Evolutionary conservation across 2,113 vertebrate genomes (phyloP), one percentile per base, ranked within the genome.

Genomic region (Ciconia stormi): DNA sequence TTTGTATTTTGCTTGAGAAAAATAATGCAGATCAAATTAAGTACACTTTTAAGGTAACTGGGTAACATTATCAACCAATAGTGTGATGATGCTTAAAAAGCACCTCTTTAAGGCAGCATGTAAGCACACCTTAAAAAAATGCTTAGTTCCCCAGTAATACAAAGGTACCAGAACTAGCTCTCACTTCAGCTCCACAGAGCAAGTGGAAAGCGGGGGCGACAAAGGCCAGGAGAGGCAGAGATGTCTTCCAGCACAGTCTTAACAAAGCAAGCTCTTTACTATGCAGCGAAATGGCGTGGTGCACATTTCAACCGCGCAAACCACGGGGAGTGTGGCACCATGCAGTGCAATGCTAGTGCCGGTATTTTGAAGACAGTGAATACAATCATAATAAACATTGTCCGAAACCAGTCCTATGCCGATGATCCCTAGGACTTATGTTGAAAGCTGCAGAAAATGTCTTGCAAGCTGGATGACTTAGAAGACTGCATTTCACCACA

Each of bases 241-340:
- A 30, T 7, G 30, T 38, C 46, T 80, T 49, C 20, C 59, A 49
- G 62, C 71, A 50, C 10, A 36, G 49, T 3, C 44, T n/a, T 49
- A 80, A 89, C 67, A 82, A 93, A 85, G 89, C 5, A 55, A 89
- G 72, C 77, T 73, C 63, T 56, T 86, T 23, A 11, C 21, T 22
- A 5, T 11, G 36, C 77, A 40, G 49, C 9, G 76, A 29, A 73
- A 22, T 4, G 15, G n/a, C 7, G 1, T 0, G 26, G 49, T 5
- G 36, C 59, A 21, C 36, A 23, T 42, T 77, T 12, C 56, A 62
- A 10, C 18, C 84, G 25, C 0, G 0, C 59, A 30, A 56, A 66
- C 13, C 49, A 29, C 8, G 0, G 42, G 19, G 18, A 44, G 27
- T 0, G 11, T 7, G 34, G 38, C 40, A 32, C 63, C 2, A 0